Evolutionary conservation across 2,888 invertebrate species (phyloP), one percentile per base, ranked within the genome.

Genomic region (Camptogramma bilineatum): DNA sequence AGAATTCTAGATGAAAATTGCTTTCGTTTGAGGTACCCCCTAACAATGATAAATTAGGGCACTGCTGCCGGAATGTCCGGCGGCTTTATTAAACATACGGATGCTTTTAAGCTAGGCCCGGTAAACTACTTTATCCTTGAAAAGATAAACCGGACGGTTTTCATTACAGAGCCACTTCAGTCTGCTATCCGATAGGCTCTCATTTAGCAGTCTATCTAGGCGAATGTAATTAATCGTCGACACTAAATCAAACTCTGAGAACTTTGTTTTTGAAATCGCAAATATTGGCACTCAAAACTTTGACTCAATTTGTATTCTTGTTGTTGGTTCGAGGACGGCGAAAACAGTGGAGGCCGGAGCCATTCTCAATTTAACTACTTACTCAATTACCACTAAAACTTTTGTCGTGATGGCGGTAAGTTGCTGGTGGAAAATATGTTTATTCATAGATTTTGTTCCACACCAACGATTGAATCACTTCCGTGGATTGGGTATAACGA

Each of bases 31-130:
- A 86, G 82, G 81, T 82, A 77, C 80, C 77, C 79, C 83, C 80
- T 85, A 87, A 87, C 86, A 88, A 87, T 88, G 88, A 90, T 87
- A 90, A 92, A 90, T 90, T 88, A 88, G 87, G 81, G 78, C 71
- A 78, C 81, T 80, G 75, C 81, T 83, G 84, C 82, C 81, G 75
- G 76, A 84, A 84, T 82, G 85, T 85, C 85, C 85, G 80, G 75
- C 74, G 77, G 79, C 83, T 88, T 88, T 90, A 89, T 89, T 87
- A 87, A 86, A 85, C 84, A 85, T 82, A 86, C 81, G 78, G 79
- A 83, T 76, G 82, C 79, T 82, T 80, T 80, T 79, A 82, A 73
- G 78, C 74, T 73, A 66, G 70, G 72, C 68, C n/a, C 73, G 72
- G 78, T 78, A 82, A 83, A 80, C 73, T 80, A 76, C 83, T 83